Evolutionary conservation across 2,113 vertebrate genomes (phyloP).

Genomic region (Butorides virescens): DNA sequence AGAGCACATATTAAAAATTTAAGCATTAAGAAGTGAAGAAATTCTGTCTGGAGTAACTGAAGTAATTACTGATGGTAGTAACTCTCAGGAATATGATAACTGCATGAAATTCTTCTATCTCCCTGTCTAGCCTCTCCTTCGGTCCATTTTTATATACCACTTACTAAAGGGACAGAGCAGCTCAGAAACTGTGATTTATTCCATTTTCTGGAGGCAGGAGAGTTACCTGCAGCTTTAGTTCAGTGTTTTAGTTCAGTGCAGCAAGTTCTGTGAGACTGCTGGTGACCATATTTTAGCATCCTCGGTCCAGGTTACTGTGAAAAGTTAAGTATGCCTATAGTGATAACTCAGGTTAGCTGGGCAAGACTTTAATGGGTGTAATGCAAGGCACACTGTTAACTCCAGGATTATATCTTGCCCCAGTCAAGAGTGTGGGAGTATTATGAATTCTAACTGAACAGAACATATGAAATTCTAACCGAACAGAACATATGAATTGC

Average conservation of each 20-base stretch:
- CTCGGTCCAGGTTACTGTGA: background rate
- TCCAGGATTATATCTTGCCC: background rate
- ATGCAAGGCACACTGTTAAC: background rate
- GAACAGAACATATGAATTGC: background rate
- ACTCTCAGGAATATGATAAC: background rate
- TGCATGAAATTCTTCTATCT: background rate
- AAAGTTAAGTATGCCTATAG: background rate
- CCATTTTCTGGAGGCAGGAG: background rate
- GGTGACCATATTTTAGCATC: background rate
- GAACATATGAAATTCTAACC: background rate
- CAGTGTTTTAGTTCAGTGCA: background rate
- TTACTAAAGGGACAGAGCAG: background rate
- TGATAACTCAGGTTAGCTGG: background rate
- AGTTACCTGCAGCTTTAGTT: background rate
- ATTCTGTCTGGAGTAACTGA: background rate
- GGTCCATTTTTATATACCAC: background rate
- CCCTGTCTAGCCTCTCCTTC: background rate
- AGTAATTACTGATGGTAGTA: background rate
- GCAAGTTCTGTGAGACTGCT: background rate
- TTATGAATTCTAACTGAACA: background rate
- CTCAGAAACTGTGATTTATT: background rate
- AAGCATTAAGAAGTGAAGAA: background rate
- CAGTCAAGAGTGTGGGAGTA: background rate
- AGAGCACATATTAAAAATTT: background rate
- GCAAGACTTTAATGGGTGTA: background rate